phyloP scores from a whole-genome alignment of 2,113 vertebrate species.

The Colaptes auratus region DNA sequence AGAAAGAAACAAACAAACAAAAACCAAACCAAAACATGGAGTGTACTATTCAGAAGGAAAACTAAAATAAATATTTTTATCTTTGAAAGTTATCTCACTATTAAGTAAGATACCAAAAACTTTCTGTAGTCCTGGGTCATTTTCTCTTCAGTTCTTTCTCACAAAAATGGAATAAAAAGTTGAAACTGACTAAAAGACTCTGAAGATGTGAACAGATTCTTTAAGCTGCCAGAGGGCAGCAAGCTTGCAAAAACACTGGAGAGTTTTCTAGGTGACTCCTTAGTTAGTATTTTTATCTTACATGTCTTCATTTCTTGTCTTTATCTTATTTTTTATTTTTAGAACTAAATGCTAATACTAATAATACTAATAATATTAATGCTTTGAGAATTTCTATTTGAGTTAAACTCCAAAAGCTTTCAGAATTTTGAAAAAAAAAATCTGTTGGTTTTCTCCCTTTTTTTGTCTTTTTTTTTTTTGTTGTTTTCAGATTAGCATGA shows the following conservation, averaged over 20 bases:
- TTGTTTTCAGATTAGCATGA: neutral
- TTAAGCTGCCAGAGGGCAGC: neutral
- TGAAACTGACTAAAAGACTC: neutral
- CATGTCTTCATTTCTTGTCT: neutral
- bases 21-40: neutral
- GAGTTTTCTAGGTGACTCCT: neutral
- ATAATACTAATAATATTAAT: neutral
- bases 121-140: neutral
- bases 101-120: neutral
- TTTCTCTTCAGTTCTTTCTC: constrained; percentile 2
- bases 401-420: neutral
- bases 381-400: neutral
- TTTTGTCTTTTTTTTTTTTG: too few relatives aligned
- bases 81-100: neutral
- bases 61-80: neutral
- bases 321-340: neutral
- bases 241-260: neutral
- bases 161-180: neutral
- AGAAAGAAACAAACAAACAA: neutral
- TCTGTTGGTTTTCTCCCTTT: neutral
- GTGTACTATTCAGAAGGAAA: constrained; percentile 2
- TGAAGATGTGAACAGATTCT: neutral
- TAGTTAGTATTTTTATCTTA: neutral
- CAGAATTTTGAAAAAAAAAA: neutral
- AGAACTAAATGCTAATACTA: too few relatives aligned